Evolutionary conservation across 1,140 invertebrate species (phyloP).

Genomic region (Lanistes nyassanus): DNA sequence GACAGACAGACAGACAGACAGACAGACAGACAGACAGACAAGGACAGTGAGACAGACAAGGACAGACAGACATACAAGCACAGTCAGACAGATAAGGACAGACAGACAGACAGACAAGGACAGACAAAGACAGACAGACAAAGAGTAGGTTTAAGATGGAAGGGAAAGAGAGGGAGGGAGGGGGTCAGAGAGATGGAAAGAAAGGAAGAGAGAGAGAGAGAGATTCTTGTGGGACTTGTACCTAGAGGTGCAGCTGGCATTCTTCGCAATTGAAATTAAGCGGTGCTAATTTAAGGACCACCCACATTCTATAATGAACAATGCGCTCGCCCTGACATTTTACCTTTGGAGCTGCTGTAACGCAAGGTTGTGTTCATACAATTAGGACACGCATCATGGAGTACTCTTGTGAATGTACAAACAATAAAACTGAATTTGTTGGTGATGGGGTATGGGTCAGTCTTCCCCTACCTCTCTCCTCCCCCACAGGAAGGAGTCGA

Average conservation of each 20-base stretch:
- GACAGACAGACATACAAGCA: conserved; percentile 9
- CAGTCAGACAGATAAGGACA: background rate
- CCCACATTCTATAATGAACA: background rate
- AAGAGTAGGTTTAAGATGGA: background rate
- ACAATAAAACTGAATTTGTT: too few relatives aligned
- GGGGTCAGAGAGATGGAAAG: background rate
- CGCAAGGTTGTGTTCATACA: too few relatives aligned
- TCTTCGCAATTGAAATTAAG: background rate
- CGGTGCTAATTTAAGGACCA: background rate
- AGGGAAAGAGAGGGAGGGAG: conserved; percentile 1
- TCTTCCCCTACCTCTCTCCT: too few relatives aligned
- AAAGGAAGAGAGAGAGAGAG: conserved; percentile 12
- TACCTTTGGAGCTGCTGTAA: background rate
- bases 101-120: conserved; percentile 1
- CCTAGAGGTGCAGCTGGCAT: too few relatives aligned
- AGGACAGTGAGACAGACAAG: too few relatives aligned
- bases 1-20: background rate
- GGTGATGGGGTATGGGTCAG: too few relatives aligned
- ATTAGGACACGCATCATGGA: too few relatives aligned
- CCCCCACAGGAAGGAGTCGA: too few relatives aligned
- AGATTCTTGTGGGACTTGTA: too few relatives aligned
- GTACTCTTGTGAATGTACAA: too few relatives aligned
- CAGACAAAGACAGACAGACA: conserved; percentile 11
- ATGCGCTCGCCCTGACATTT: background rate
- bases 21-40: background rate